A percentile compares a stretch with the other conserved stretches of the same genome.
Evolutionary conservation across 1,140 invertebrate species (phyloP).

Genomic region (Goniozus legneri): DNA sequence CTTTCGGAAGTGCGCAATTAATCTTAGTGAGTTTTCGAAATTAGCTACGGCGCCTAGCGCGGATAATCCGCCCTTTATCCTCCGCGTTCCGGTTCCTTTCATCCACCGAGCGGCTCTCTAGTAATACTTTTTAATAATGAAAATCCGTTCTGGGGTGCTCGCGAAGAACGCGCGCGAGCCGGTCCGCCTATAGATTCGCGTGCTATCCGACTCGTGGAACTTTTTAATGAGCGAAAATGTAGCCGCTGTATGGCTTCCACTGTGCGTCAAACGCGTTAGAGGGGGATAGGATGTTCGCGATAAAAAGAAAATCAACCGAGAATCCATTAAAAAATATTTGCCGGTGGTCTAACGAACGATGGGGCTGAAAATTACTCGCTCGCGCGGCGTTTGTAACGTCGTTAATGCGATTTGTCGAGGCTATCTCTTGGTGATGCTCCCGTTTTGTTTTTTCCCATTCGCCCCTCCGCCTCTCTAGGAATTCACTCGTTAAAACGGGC

Average conservation of each 20-base stretch:
- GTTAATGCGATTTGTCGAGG: too few relatives aligned
- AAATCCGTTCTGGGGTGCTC: slow-evolving; percentile 24
- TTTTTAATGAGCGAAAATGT: slow-evolving; percentile 33
- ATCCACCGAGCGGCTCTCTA: slow-evolving; percentile 5
- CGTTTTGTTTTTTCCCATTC: too few relatives aligned
- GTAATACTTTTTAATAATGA: slow-evolving; percentile 37
- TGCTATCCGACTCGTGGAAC: slow-evolving; percentile 8
- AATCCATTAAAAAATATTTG: too few relatives aligned
- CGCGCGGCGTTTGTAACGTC: too few relatives aligned
- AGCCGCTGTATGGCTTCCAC: slow-evolving; percentile 13
- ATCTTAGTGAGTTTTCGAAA: slow-evolving; percentile 13
- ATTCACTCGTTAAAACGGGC: too few relatives aligned
- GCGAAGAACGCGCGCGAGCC: too few relatives aligned
- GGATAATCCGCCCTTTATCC: slow-evolving; percentile 21
- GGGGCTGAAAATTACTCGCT: too few relatives aligned
- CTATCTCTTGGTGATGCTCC: too few relatives aligned
- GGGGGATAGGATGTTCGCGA: slow-evolving; percentile 16
- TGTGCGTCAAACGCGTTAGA: too few relatives aligned
- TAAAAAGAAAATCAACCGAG: slow-evolving; percentile 19
- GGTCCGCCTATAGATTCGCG: too few relatives aligned
- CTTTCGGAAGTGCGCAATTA: slow-evolving; percentile 15
- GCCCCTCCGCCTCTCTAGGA: too few relatives aligned
- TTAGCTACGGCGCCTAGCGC: slow-evolving; percentile 18
- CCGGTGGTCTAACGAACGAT: too few relatives aligned
- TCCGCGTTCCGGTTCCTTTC: slow-evolving; percentile 11